Conservation (phyloP, 1,140 invertebrate genomes). For the Sinonovacula constricta region DNA sequence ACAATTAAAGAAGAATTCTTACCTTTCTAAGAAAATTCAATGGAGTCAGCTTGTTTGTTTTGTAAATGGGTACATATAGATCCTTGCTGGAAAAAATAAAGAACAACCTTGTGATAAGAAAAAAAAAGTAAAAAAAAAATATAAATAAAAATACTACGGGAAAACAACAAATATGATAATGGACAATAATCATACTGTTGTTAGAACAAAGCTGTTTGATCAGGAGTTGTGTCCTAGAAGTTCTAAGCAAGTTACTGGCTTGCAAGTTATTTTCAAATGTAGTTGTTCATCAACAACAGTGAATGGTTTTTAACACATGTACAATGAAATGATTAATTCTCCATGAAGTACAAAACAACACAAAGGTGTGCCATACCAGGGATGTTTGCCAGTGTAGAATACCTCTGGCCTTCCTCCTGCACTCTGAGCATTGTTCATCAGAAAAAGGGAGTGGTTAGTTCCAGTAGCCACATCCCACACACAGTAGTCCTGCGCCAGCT, state of each 20-base stretch:
- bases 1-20: too few relatives aligned
- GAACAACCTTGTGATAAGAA: not conserved
- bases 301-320: too few relatives aligned
- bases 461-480: conserved; percentile 75
- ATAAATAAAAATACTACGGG: not conserved
- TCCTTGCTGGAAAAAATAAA: conserved; percentile 61
- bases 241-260: too few relatives aligned
- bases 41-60: conserved; percentile 57
- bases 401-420: conserved; percentile 68
- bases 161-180: too few relatives aligned
- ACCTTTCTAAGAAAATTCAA: conserved; percentile 56
- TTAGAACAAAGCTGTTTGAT: too few relatives aligned
- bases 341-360: too few relatives aligned
- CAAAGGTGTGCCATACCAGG: conserved; percentile 61
- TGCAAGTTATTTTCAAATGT: too few relatives aligned
- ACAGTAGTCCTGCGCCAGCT: conserved; percentile 75
- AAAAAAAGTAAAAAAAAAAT: conserved; percentile 29
- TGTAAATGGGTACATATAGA: conserved; percentile 61
- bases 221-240: too few relatives aligned
- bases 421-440: conserved; percentile 80
- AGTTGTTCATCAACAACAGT: too few relatives aligned
- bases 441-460: conserved; percentile 79
- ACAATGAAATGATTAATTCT: too few relatives aligned
- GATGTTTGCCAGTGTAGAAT: conserved; percentile 76
- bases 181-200: too few relatives aligned